Percentiles rank a stretch among this genome's conserved stretches.
Conservation (phyloP, 2,888 invertebrate genomes). For the Cordylochernes scorpioides region DNA sequence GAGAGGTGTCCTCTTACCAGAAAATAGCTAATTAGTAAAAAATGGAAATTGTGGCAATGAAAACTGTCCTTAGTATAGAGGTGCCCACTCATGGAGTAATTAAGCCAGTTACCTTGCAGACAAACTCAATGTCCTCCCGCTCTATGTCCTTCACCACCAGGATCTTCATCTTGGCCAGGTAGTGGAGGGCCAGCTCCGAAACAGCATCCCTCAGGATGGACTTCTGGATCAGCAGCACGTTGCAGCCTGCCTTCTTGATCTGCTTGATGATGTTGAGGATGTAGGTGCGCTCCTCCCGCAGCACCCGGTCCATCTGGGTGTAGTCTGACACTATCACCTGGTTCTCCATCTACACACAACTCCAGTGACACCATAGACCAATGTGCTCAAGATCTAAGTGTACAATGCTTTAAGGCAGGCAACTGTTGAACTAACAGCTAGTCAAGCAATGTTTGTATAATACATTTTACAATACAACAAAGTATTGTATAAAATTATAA, state of each 20-base stretch:
- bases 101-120: conserved; percentile 43
- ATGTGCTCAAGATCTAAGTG: conserved; percentile 1
- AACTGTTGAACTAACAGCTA: too few relatives aligned
- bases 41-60: too few relatives aligned
- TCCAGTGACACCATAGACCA: not conserved
- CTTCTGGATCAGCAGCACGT: conserved; percentile 71
- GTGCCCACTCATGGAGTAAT: too few relatives aligned
- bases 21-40: too few relatives aligned
- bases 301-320: conserved; percentile 94
- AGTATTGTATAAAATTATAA: too few relatives aligned
- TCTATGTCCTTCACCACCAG: conserved; percentile 95
- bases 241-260: conserved; percentile 93
- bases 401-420: too few relatives aligned
- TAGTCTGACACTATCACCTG: conserved; percentile 82
- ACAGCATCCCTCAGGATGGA: conserved; percentile 73
- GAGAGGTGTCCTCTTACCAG: too few relatives aligned
- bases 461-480: too few relatives aligned
- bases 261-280: conserved; percentile 94
- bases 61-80: too few relatives aligned
- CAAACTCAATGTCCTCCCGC: conserved; percentile 88
- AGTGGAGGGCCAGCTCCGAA: conserved; percentile 86
- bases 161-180: conserved; percentile 92
- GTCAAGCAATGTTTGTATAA: too few relatives aligned
- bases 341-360: conserved; percentile 51
- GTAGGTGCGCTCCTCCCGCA: conserved; percentile 89